Evolutionary conservation across 2,797 vertebrate genomes (phyloP), one percentile per base, ranked within the genome.

Genomic region (Anisognathus igniventris): DNA sequence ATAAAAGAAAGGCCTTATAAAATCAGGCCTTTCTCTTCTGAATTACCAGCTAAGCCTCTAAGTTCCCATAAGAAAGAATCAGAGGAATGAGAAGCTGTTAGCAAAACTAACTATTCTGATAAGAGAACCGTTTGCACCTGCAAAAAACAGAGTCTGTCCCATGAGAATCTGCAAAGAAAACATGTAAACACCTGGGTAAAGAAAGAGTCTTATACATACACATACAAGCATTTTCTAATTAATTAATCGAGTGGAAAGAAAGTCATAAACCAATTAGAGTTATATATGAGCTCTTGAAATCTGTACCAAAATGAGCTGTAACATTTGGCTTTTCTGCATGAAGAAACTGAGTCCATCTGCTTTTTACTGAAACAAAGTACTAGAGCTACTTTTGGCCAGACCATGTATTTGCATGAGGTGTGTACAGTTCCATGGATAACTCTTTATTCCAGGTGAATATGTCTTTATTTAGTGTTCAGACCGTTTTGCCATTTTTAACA

Each of bases 351-450:
- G 27, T 61, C 27, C 14, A 31, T 31, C 39, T 40, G 39, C 39
- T 61, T 40, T 16, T 40, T 40, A 22, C 39, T 61, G 39, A 20
- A 30, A 10, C 39, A 61, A 74, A 62, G 10, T 19, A 61, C 24
- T 57, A 57, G 67, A 79, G 21, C 25, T 67, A 35, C 15, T 80
- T 79, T 39, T n/a, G 44, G 23, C 25, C 33, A 76, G 21, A 72
- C 35, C 31, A n/a, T 6, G 5, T 54, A 17, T 24, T 79, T 33
- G 21, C n/a, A 83, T 3, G 2, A 87, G 31, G 7, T 30, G 33
- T n/a, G 9, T 33, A 14, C 3, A 64, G 40, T 39, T 50, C 31
- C 27, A 67, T 0, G 0, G 27, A 45, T 15, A 78, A 68, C 2
- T 42, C 3, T 45, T 68, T 37, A 40, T 28, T 45, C 27, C 14